A percentile compares a stretch with the other conserved stretches of the same genome.
Conservation (phyloP, 2,113 vertebrate species). For the Dolichotis patagonum region DNA sequence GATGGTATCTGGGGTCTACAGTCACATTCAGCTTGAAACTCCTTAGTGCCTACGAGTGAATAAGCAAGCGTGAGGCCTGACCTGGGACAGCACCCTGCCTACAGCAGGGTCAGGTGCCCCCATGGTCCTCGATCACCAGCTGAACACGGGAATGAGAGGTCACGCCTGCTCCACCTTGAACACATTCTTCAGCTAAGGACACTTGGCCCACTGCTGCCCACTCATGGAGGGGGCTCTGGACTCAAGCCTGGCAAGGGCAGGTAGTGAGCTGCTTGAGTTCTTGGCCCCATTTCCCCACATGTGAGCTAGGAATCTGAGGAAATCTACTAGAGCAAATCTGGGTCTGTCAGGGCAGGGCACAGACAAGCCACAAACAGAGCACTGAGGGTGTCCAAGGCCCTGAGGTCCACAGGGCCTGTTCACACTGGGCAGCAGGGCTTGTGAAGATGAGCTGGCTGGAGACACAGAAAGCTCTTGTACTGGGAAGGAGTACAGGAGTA, state of each 20-base stretch:
- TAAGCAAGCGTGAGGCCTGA: background rate
- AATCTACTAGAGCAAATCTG: fast-evolving
- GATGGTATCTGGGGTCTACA: slow-evolving; percentile 98
- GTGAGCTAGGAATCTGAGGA: background rate
- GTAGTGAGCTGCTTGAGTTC: fast-evolving
- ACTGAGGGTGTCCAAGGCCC: fast-evolving
- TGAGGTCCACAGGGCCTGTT: fast-evolving
- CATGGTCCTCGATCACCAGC: background rate
- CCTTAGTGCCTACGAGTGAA: slow-evolving; percentile 90
- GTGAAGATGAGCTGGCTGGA: too few relatives aligned
- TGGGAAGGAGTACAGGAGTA: too few relatives aligned
- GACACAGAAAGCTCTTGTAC: background rate
- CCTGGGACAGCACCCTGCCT: background rate
- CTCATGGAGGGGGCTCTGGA: background rate
- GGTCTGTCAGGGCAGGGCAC: fast-evolving
- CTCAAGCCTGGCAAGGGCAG: background rate
- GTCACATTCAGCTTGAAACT: slow-evolving; percentile 97
- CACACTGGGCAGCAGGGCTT: background rate
- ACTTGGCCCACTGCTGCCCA: background rate
- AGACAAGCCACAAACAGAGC: background rate
- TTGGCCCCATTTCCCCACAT: background rate
- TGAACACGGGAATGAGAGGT: fast-evolving
- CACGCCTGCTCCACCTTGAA: fast-evolving
- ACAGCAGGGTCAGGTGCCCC: background rate
- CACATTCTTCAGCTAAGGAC: background rate